Evolutionary conservation across 2,888 invertebrate genomes (phyloP).

Genomic region (Acleris literana): DNA sequence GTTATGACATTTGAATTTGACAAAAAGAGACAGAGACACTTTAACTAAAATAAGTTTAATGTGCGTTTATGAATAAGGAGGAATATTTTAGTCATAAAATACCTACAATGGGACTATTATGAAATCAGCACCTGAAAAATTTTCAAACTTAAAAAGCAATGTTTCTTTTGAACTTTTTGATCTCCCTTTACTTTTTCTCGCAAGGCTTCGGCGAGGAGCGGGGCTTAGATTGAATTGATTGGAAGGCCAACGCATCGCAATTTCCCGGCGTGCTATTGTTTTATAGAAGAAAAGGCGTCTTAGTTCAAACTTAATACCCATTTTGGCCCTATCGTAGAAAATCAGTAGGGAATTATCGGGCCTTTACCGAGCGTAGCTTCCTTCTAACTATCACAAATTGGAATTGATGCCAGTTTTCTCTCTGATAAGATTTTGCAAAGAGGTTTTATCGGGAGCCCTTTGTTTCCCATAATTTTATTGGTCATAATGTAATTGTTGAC

Average conservation of each 20-base stretch:
- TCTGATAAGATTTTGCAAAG: too few relatives aligned
- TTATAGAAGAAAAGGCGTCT: constrained; percentile 26
- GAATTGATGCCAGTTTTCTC: not conserved
- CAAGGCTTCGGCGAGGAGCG: constrained; percentile 5
- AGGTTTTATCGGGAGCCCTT: too few relatives aligned
- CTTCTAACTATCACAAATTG: not conserved
- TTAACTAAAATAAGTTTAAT: too few relatives aligned
- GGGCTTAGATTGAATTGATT: constrained; percentile 14
- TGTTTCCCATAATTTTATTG: too few relatives aligned
- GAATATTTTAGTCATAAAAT: too few relatives aligned
- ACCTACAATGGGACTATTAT: too few relatives aligned
- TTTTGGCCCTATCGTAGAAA: constrained; percentile 23
- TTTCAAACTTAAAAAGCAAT: not conserved
- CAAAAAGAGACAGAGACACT: too few relatives aligned
- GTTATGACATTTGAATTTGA: too few relatives aligned
- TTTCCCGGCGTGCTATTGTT: constrained; percentile 16
- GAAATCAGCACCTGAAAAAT: too few relatives aligned
- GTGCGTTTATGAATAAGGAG: too few relatives aligned
- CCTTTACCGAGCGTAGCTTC: not conserved
- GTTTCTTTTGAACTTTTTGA: constrained; percentile 1
- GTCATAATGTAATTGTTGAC: too few relatives aligned
- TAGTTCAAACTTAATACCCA: constrained; percentile 23
- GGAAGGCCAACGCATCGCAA: constrained; percentile 9
- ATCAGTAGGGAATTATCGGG: constrained; percentile 23
- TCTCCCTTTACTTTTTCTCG: constrained; percentile 6